A percentile compares a stretch with the other conserved stretches of the same genome.
Conservation (phyloP, 2,888 invertebrate genomes). For the Drosophila recens region DNA sequence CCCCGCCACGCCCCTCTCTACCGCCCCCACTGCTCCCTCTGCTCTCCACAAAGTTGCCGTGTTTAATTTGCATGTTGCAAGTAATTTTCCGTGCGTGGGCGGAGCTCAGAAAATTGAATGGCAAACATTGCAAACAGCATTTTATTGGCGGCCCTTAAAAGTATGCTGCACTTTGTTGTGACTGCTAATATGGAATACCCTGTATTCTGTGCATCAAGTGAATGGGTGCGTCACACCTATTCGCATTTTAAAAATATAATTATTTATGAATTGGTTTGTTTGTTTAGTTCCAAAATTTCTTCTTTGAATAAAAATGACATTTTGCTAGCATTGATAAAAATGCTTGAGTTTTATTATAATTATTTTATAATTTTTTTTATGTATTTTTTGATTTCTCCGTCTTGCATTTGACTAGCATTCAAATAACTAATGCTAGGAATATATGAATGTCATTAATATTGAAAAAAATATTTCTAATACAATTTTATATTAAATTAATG, state of each 20-base stretch:
- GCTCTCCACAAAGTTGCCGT: neutral
- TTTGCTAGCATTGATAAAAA: too few species aligned
- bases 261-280: neutral
- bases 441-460: too few species aligned
- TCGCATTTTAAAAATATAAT: too few species aligned
- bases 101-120: constrained; percentile 31
- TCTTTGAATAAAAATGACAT: too few species aligned
- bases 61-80: constrained; percentile 53
- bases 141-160: constrained; percentile 15
- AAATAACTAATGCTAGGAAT: neutral
- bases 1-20: neutral
- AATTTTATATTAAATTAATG: too few species aligned
- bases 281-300: too few species aligned
- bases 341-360: too few species aligned
- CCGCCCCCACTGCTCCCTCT: neutral
- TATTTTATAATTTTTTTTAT: too few species aligned
- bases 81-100: constrained; percentile 39
- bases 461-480: too few species aligned
- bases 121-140: constrained; percentile 21
- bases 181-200: neutral
- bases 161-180: constrained; percentile 3
- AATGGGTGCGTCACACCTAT: neutral
- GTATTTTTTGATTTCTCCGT: too few species aligned
- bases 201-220: neutral
- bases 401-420: too few species aligned